These are phyloP conservation scores for Pyrrhia umbra DNA, from an alignment of 2,888 invertebrate species.

Conservation along the genomic window DNA sequence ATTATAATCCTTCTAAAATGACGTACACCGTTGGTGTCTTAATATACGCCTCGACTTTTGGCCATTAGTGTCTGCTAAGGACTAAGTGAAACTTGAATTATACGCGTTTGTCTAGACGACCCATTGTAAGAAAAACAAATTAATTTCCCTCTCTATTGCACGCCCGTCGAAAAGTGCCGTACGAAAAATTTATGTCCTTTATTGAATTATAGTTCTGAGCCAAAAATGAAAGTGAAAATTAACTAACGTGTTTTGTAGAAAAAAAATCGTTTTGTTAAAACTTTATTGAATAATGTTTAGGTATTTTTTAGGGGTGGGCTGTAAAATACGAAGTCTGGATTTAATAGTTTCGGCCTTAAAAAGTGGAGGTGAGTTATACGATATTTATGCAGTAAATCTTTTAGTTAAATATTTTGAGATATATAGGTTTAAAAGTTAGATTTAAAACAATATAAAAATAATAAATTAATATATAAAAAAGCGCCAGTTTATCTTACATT, in stretches of 20 bases:
- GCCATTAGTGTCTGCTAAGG: constrained; percentile 83
- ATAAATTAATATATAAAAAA: no score
- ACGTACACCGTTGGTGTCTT: constrained; percentile 72
- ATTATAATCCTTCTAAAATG: constrained; percentile 66
- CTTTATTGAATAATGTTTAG: constrained; percentile 34
- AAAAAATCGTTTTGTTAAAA: constrained; percentile 50
- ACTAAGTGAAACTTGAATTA: constrained; percentile 89
- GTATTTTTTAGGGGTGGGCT: constrained; percentile 28
- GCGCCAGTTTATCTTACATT: no score
- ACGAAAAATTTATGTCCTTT: constrained; percentile 82
- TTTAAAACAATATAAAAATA: background rate
- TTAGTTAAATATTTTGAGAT: constrained; percentile 6
- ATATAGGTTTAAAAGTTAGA: background rate
- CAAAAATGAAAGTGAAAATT: constrained; percentile 79
- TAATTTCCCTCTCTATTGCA: constrained; percentile 85
- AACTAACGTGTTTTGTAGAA: constrained; percentile 69
- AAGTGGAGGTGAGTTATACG: constrained; percentile 12
- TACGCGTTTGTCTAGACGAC: constrained; percentile 88
- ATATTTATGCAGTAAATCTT: constrained; percentile 6
- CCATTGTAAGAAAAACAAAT: constrained; percentile 90
- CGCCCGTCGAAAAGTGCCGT: constrained; percentile 82
- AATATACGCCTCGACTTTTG: constrained; percentile 75
- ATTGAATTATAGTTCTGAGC: constrained; percentile 81
- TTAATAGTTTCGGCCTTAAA: constrained; percentile 43
- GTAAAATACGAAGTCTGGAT: constrained; percentile 26